These are phyloP conservation scores for Magallana gigas DNA, from an alignment of 1,140 invertebrate species.

Conservation along the genomic window DNA sequence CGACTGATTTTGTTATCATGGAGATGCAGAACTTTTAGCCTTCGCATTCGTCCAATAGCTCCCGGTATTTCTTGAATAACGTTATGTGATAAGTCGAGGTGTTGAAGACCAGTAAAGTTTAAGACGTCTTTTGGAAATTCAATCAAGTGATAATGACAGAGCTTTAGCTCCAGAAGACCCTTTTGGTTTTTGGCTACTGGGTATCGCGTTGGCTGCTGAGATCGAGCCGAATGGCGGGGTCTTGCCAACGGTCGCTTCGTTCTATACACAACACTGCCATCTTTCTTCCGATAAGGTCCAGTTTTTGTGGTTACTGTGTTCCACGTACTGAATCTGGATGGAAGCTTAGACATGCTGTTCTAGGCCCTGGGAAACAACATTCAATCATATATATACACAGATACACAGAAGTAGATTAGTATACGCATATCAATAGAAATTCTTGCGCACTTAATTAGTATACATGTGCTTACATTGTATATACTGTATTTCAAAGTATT, in stretches of 20 bases:
- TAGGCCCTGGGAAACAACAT: background rate
- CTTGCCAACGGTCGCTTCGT: background rate
- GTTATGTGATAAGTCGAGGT: conserved; percentile 73
- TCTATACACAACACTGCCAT: background rate
- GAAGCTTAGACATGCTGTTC: background rate
- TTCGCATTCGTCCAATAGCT: conserved; percentile 68
- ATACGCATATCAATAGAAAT: too few relatives aligned
- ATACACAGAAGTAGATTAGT: too few relatives aligned
- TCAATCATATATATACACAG: too few relatives aligned
- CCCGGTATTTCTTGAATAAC: conserved; percentile 67
- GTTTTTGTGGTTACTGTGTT: background rate
- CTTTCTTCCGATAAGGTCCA: background rate
- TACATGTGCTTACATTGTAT: too few relatives aligned
- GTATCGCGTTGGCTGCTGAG: conserved; percentile 38
- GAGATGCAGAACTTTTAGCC: conserved; percentile 67
- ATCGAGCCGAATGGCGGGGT: background rate
- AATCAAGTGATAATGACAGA: conserved; percentile 62
- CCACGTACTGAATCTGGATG: background rate
- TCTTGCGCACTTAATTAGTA: too few relatives aligned
- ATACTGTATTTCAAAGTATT: too few relatives aligned
- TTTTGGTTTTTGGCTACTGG: conserved; percentile 65
- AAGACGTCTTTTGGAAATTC: conserved; percentile 71
- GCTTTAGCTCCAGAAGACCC: conserved; percentile 70
- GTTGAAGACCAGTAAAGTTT: conserved; percentile 68
- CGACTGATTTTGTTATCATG: conserved; percentile 68